Conservation (phyloP, 2,113 vertebrate genomes). For the Todiramphus saurophagus region DNA sequence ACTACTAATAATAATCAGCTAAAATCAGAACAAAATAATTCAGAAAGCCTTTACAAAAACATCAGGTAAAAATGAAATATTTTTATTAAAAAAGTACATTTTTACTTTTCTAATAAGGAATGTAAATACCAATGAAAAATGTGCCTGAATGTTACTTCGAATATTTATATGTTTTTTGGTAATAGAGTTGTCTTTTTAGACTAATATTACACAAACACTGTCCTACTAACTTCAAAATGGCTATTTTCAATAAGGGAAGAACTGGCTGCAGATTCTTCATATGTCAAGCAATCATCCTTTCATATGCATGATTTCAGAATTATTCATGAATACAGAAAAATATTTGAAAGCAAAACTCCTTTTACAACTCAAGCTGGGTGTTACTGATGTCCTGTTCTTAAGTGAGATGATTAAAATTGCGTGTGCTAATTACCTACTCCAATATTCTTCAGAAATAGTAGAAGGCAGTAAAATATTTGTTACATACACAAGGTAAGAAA, state of each 20-base stretch:
- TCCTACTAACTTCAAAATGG: background rate
- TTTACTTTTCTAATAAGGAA: background rate
- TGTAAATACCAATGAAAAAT: background rate
- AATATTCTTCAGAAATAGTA: background rate
- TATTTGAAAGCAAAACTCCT: background rate
- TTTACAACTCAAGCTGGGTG: background rate
- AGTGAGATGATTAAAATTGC: background rate
- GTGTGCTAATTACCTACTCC: background rate
- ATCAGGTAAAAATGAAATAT: background rate
- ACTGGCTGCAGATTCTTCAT: background rate
- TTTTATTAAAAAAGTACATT: background rate
- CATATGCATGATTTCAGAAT: background rate
- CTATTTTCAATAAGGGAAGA: background rate
- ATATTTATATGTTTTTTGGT: background rate
- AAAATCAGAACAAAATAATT: background rate
- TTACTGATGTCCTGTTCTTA: background rate
- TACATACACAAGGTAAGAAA: background rate
- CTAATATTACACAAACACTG: background rate
- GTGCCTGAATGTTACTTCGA: background rate
- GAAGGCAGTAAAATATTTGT: background rate
- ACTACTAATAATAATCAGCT: too few species aligned
- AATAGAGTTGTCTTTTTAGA: background rate
- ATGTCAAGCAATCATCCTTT: background rate
- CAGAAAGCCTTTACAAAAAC: background rate
- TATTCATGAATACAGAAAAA: background rate